Conservation (phyloP, 1,140 invertebrate species). For the Heliothis subflexa region DNA sequence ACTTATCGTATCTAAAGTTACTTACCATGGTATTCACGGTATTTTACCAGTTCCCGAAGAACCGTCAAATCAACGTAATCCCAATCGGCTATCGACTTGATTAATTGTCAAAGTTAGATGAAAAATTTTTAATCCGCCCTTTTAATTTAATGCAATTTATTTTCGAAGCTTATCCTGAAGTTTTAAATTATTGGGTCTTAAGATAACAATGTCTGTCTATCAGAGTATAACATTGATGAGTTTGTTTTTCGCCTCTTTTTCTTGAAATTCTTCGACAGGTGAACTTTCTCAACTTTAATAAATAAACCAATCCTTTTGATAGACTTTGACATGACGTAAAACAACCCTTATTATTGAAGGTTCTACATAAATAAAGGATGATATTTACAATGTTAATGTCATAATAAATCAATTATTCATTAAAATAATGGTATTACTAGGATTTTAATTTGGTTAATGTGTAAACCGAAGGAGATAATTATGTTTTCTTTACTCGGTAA, state of each 20-base stretch:
- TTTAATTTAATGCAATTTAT: slow-evolving; percentile 27
- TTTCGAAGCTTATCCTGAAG: slow-evolving; percentile 11
- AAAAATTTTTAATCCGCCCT: not conserved
- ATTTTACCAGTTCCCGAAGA: not conserved
- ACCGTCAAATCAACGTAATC: not conserved
- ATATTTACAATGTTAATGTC: not conserved
- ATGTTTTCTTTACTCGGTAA: not conserved
- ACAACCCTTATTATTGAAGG: not conserved
- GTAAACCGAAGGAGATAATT: not conserved
- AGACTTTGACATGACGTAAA: not conserved
- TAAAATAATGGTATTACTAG: not conserved
- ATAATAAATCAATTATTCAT: not conserved
- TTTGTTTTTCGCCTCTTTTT: not conserved
- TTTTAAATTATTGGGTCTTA: not conserved
- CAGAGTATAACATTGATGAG: not conserved
- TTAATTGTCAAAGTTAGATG: slow-evolving; percentile 1
- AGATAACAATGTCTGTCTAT: slow-evolving; percentile 9
- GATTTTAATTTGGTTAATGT: slow-evolving; percentile 1
- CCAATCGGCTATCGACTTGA: not conserved
- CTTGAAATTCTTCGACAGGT: not conserved
- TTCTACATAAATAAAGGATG: not conserved
- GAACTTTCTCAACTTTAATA: not conserved
- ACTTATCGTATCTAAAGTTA: too few relatives aligned
- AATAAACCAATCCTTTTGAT: not conserved
- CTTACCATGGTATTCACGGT: too few relatives aligned